Evolutionary conservation across 2,113 vertebrate genomes (phyloP), one percentile per base, ranked within the genome.

Genomic region (Alosa alosa): DNA sequence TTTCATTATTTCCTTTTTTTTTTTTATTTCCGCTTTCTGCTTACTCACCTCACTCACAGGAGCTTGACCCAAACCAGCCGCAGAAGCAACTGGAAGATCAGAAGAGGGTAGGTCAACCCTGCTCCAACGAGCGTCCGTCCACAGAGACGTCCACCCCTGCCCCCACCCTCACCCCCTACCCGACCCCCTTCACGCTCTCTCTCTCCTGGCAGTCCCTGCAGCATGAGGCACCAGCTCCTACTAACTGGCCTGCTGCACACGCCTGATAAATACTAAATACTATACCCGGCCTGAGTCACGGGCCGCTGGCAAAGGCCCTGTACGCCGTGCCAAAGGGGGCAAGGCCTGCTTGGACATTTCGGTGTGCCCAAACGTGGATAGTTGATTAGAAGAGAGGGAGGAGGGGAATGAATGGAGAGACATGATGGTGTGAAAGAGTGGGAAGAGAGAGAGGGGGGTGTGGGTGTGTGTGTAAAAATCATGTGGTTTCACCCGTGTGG

Each of bases 21-120:
- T 44, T 44, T 0, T 44, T 78, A 78, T 78, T 15, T 36, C 31
- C 25, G 92, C 93, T 94, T 94, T 92, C 90, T 91, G 92, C 93
- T 95, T 92, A 95, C 92, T 91, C 91, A 87, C 92, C 88, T 91
- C 91, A 92, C 93, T 93, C 96, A 95, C 96, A 98, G 98, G 98
- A 99, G 92, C 93, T 97, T 94, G 98, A 98, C 94, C 96, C 97
- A 93, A 97, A 93, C 94, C 97, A 95, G 93, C 97, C 97, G 4
- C 96, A 97, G 96, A 97, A 98, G 95, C 97, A 97, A 88, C 96
- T 98, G 97, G 98, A 99, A 94, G 98, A 99, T 95, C 96, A 98
- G 89, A 98, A 94, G 95, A 96, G 98, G 98, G 98, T 99, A 99
- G 49, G 98, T 99, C 97, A 90, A 55, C 87, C 64, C n/a, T 20